phyloP scores from a whole-genome alignment of 2,888 invertebrate species.

The Drosophila incognita region DNA sequence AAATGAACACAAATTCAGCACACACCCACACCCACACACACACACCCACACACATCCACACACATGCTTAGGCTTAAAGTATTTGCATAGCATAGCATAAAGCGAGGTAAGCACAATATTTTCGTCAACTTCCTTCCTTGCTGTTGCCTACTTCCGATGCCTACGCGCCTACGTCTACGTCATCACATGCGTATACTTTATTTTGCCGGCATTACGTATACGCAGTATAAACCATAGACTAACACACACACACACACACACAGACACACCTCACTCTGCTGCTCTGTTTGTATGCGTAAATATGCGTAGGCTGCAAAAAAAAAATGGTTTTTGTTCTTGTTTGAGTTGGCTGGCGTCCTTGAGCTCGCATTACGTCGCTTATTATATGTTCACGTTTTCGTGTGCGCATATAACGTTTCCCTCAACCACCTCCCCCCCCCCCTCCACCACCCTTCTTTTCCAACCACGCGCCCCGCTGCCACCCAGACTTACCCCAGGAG shows the following conservation, averaged over 20 bases:
- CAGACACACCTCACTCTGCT: constrained; percentile 2
- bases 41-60: not conserved
- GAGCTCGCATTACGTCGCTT: constrained; percentile 67
- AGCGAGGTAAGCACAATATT: constrained; percentile 36
- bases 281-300: constrained; percentile 49
- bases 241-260: constrained; percentile 1
- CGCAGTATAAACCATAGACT: constrained; percentile 38
- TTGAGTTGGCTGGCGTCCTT: constrained; percentile 55
- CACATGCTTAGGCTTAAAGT: constrained; percentile 7
- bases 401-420: constrained; percentile 30
- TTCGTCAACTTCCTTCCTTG: constrained; percentile 57
- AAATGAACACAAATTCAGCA: constrained; percentile 62
- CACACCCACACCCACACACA: constrained; percentile 13
- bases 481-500: constrained; percentile 34
- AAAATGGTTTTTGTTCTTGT: constrained; percentile 15
- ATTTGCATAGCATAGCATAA: constrained; percentile 52
- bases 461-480: not conserved
- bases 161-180: constrained; percentile 30
- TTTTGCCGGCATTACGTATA: constrained; percentile 70
- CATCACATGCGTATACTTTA: constrained; percentile 64
- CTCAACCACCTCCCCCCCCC: not conserved
- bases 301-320: constrained; percentile 59
- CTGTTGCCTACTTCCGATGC: constrained; percentile 59
- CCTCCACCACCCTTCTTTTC: not conserved
- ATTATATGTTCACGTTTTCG: constrained; percentile 31